Evolutionary conservation across 2,113 vertebrate species (phyloP), one percentile per base, ranked within the genome.

Genomic region (Chaetodon trifascialis): DNA sequence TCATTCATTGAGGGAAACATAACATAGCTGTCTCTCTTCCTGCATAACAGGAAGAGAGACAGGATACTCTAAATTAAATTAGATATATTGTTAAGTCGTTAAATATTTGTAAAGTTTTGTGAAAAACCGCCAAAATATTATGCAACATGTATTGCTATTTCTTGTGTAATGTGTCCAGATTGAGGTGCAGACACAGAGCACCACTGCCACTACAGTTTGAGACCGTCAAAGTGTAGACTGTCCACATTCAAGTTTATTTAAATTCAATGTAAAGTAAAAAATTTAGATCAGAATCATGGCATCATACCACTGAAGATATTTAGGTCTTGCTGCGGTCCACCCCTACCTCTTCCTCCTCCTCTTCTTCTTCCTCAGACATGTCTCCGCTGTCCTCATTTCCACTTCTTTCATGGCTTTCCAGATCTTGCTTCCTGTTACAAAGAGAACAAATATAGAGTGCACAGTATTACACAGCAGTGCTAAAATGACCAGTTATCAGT

Each of bases 301-400:
- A 73, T 84, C 55, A 82, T 79, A 86, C 58, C 73, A 87, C 40
- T 74, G 19, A 49, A 15, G 46, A 60, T 55, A 67, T 73, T 71
- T 58, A 79, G 55, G 34, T 54, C 11, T 64, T 62, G 72, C 5
- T 81, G 47, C 25, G 60, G 25, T 79, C 69, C 51, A 77, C 58
- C 58, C 82, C 79, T 52, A 91, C 93, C 88, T 94, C 94, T 88
- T 94, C 94, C 74, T 96, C 97, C 47, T 92, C 93, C 4, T 97
- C 97, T 83, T 91, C 97, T 82, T 91, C 79, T n/a, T 95, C 96
- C 88, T 98, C 97, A 12, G 98, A 99, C 23, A 99, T 89, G 8
- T 98, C 98, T 21, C 97, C 97, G 80, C 98, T 99, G 94, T 98
- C 98, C 88, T 98, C 97, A 88, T 98, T 97, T 40, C 95, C 90